Evolutionary conservation across 2,888 invertebrate species (phyloP), one percentile per base, ranked within the genome.

Genomic region (Macrosiphum euphorbiae): DNA sequence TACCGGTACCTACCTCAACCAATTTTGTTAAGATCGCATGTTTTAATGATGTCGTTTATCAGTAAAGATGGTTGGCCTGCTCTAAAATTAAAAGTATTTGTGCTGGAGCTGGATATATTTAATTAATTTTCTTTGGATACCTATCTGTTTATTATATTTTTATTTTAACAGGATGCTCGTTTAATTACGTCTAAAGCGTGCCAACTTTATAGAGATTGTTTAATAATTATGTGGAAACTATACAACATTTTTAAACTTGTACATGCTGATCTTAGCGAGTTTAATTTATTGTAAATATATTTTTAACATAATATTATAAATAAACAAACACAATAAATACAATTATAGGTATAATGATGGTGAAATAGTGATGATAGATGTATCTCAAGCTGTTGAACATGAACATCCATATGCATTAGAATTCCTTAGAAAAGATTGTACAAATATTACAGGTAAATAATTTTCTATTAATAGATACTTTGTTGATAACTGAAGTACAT

Each of bases 251-350:
- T 99, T 95, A 98, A 97, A 96, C 96, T 99, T 28, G 99, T 99
- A 1, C 99, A 99, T 96, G 99, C 99, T 1, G 99, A 99, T 96
- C 97, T 99, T 92, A 99, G 99, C 5, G 99, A 99, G 96, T 99
- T 98, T 95, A 99, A 99, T 96, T 97, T 99, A 94, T 96, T 99
- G 95, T 98, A 95, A 95, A 95, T 95, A 94, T 85, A 28, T 52
- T 58, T 41, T 44, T 41, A 44, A 41, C 0, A 50, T 61, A 87
- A 50, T 61, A 87, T 87, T 35, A 4, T 92, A 47, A 52, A 78
- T 35, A 78, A 78, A 78, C 35, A 41, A 47, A 20, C n/a, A 10
- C 44, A 86, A 86, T 28, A 78, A 3, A 44, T 35, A 35, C 8
- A 91, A 58, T 92, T 35, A 61, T 94, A 95, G 95, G 93, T 95